Conservation (phyloP, 2,888 invertebrate genomes). For the Chironomus tentans region DNA sequence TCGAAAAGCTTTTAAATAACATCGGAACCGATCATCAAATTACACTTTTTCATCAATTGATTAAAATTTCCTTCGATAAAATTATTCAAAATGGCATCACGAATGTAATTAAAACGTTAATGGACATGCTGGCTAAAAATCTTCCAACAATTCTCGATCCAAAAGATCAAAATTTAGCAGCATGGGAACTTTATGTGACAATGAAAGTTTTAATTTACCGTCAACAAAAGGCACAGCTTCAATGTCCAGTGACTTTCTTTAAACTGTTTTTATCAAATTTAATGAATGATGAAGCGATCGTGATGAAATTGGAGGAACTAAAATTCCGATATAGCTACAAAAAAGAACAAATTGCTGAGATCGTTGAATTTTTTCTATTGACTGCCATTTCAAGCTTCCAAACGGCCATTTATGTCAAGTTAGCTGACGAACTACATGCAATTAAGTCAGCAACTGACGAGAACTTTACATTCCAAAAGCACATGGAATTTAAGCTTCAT, state of each 20-base stretch:
- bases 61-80: background rate
- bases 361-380: background rate
- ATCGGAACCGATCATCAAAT: background rate
- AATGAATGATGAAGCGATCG: background rate
- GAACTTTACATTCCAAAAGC: background rate
- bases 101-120: background rate
- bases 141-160: background rate
- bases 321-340: background rate
- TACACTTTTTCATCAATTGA: background rate
- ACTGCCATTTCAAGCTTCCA: background rate
- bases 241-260: background rate
- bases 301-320: background rate
- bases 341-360: background rate
- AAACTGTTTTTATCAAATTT: background rate
- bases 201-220: background rate
- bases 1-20: background rate
- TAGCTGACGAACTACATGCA: no score
- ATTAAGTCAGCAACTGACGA: background rate
- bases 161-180: background rate
- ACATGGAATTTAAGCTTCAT: background rate
- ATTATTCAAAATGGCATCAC: background rate
- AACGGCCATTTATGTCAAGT: no score
- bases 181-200: background rate
- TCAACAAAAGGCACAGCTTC: background rate
- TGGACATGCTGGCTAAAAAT: background rate